These are phyloP conservation scores for Lucilia cuprina DNA, from an alignment of 1,140 invertebrate species.

Conservation along the genomic window DNA sequence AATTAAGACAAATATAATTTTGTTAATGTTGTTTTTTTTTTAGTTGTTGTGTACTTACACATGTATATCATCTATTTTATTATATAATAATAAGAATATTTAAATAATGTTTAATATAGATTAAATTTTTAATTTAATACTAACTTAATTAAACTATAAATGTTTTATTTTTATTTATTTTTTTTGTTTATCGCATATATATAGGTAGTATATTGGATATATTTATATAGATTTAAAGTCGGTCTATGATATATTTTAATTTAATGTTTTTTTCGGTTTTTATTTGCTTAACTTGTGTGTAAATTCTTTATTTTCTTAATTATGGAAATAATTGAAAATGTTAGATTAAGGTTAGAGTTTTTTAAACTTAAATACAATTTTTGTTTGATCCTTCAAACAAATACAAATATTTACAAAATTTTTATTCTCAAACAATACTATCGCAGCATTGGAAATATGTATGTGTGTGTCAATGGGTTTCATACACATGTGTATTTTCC, in stretches of 20 bases:
- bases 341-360: neutral
- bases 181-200: neutral
- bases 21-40: too few relatives aligned
- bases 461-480: neutral
- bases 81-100: too few relatives aligned
- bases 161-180: neutral
- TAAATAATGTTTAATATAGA: neutral
- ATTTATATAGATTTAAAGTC: too few relatives aligned
- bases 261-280: neutral
- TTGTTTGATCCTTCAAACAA: slow-evolving; percentile 23
- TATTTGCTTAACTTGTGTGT: neutral
- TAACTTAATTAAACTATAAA: neutral
- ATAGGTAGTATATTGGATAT: too few relatives aligned
- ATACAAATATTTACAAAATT: slow-evolving; percentile 30
- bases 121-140: neutral
- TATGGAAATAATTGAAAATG: neutral
- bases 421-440: neutral
- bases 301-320: neutral
- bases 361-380: slow-evolving; percentile 18
- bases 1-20: too few relatives aligned
- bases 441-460: neutral
- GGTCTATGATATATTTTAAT: neutral
- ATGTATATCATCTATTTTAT: too few relatives aligned
- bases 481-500: neutral
- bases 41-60: too few relatives aligned